Evolutionary conservation across 2,113 vertebrate species (phyloP).

Genomic region (Ictalurus furcatus): DNA sequence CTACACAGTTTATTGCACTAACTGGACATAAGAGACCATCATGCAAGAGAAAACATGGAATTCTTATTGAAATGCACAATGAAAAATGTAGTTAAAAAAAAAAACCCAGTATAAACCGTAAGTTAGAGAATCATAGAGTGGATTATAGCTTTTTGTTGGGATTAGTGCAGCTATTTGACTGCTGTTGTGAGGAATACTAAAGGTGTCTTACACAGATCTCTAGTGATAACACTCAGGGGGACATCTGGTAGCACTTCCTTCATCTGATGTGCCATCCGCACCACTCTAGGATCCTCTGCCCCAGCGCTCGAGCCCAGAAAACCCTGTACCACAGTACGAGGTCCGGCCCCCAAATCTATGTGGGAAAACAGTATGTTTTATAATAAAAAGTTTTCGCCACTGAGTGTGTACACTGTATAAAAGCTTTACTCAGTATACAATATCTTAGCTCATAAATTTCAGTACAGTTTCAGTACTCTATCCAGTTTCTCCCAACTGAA

Average conservation of each 20-base stretch:
- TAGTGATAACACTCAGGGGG: constrained; percentile 84
- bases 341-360: constrained; percentile 59
- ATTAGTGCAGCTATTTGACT: neutral
- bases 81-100: too few species aligned
- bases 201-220: constrained; percentile 82
- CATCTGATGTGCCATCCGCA: constrained; percentile 83
- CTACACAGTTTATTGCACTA: constrained; percentile 86
- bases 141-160: neutral
- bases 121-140: neutral
- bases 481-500: neutral
- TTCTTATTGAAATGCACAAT: too few species aligned
- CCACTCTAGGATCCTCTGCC: constrained; percentile 69
- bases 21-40: constrained; percentile 22
- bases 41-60: neutral
- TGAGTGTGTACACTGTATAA: neutral
- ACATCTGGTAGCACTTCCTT: constrained; percentile 95
- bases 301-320: constrained; percentile 69
- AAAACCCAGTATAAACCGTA: neutral
- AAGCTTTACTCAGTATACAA: neutral
- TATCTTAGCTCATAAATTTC: neutral
- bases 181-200: neutral
- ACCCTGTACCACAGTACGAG: constrained; percentile 62
- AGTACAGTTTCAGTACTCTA: neutral
- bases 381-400: neutral
- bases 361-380: neutral